Conservation (phyloP, 2,888 invertebrate genomes). For the Shargacucullia verbasci region DNA sequence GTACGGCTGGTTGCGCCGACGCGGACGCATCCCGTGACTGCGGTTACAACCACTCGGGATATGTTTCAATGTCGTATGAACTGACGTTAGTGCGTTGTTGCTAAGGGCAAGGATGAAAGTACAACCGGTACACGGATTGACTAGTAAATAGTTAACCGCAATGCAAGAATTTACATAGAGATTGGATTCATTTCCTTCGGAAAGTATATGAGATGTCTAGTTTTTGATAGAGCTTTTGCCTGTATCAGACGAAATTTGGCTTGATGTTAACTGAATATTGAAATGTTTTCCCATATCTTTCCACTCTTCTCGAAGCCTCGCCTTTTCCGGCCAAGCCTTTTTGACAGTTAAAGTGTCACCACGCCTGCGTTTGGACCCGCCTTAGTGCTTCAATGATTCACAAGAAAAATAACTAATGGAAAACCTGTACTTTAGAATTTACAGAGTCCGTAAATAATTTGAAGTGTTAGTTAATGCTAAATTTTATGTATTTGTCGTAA, state of each 20-base stretch:
- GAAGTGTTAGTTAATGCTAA: slow-evolving; percentile 15
- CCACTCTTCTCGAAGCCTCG: slow-evolving; percentile 30
- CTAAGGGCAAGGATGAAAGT: slow-evolving; percentile 71
- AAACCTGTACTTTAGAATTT: slow-evolving; percentile 7
- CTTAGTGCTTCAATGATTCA: slow-evolving; percentile 28
- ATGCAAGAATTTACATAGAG: slow-evolving; percentile 17
- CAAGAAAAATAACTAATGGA: slow-evolving; percentile 8
- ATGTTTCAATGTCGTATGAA: slow-evolving; percentile 80
- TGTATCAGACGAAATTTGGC: not conserved
- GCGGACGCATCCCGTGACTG: slow-evolving; percentile 81
- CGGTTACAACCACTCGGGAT: slow-evolving; percentile 83
- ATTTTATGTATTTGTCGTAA: slow-evolving; percentile 26
- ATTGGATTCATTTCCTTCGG: slow-evolving; percentile 11
- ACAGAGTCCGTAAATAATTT: slow-evolving; percentile 27
- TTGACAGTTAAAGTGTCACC: slow-evolving; percentile 45
- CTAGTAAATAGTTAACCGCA: slow-evolving; percentile 15
- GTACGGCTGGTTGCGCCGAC: slow-evolving; percentile 81
- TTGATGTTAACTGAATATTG: slow-evolving; percentile 3
- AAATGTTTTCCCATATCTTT: slow-evolving; percentile 31
- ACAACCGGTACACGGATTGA: slow-evolving; percentile 39
- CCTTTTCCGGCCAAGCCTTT: slow-evolving; percentile 54
- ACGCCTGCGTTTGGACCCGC: slow-evolving; percentile 24
- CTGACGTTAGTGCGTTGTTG: slow-evolving; percentile 75
- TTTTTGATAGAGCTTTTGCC: not conserved
- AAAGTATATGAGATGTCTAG: not conserved